Base-by-base conservation (phyloP, 2,113 vertebrate species). In the Rana temporaria region DNA sequence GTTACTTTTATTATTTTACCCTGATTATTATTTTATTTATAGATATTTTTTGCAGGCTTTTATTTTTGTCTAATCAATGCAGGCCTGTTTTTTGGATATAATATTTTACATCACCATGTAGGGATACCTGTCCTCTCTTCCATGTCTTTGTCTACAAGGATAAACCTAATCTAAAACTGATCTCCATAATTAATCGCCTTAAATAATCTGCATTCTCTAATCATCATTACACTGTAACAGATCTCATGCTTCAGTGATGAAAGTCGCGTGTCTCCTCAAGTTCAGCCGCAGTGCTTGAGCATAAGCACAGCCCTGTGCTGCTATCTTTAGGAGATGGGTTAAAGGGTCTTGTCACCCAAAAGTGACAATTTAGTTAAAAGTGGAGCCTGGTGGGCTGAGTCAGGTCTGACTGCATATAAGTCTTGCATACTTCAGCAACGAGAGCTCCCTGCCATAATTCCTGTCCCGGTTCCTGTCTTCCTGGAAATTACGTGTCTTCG, bases 121-220 rank as follows among this genome's bases (percentile, higher is more conserved):
- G 70, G 34, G 26, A 18, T 59, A 74, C 56, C 56, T 19, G 53
- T 24, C 71, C 71, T 56, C 71, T 34, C 32, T 18, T 55, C 24
- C 71, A 19, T 59, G 53, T 59, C 71, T 34, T 8, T n/a, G n/a
- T 20, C 53, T 74, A 32, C 22, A 57, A 34, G 56, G 24, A 74
- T 74, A 53, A 59, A 26, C 55, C 57, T 74, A 74, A 74, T 74
- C 71, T 74, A 15, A 59, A 34, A 26, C 71, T 74, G 53, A 74
- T 74, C 55, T 59, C 26, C 59, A 55, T 73, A 74, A 74, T 53
- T 74, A 74, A n/a, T n/a, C n/a, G n/a, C n/a, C n/a, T n/a, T n/a
- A n/a, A n/a, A n/a, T n/a, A n/a, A 74, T 74, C 71, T 59, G 18
- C 53, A 38, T 32, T 26, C 71, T 74, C 71, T 59, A 59, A 59